Conservation (phyloP, 2,888 invertebrate genomes). For the Drosophila suboccidentalis region DNA sequence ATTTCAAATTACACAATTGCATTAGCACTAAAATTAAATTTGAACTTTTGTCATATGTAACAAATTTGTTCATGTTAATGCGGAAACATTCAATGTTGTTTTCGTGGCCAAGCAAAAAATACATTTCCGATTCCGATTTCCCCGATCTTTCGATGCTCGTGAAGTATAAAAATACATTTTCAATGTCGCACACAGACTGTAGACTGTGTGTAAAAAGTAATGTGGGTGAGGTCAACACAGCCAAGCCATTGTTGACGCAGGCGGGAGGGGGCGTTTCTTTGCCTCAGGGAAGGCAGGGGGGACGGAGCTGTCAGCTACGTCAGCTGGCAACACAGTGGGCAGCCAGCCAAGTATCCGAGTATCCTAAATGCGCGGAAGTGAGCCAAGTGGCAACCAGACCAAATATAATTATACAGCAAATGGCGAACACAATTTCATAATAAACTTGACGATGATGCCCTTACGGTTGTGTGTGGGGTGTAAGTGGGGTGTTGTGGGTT, state of each 20-base stretch:
- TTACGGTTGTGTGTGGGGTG: background rate
- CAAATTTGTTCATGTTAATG: background rate
- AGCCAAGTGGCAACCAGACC: slow-evolving; percentile 61
- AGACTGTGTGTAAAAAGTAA: slow-evolving; percentile 45
- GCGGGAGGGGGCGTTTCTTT: background rate
- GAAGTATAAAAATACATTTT: slow-evolving; percentile 57
- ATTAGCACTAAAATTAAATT: background rate
- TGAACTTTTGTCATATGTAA: background rate
- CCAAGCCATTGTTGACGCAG: slow-evolving; percentile 33
- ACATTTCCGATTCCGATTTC: slow-evolving; percentile 14
- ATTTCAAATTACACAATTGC: background rate
- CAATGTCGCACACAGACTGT: slow-evolving; percentile 57
- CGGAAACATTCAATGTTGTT: slow-evolving; percentile 15
- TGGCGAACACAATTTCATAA: slow-evolving; percentile 57
- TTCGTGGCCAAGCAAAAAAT: slow-evolving; percentile 11
- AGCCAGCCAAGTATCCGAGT: slow-evolving; percentile 55
- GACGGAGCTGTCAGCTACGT: slow-evolving; percentile 46
- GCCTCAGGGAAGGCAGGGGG: background rate
- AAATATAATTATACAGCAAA: slow-evolving; percentile 57
- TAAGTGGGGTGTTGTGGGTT: background rate
- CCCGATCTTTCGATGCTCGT: slow-evolving; percentile 18
- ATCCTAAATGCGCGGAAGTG: slow-evolving; percentile 63
- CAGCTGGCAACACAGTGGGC: slow-evolving; percentile 77
- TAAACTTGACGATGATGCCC: slow-evolving; percentile 27
- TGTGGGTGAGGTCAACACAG: slow-evolving; percentile 72